Conservation (phyloP, 2,888 invertebrate genomes). For the Dryadula phaetusa region DNA sequence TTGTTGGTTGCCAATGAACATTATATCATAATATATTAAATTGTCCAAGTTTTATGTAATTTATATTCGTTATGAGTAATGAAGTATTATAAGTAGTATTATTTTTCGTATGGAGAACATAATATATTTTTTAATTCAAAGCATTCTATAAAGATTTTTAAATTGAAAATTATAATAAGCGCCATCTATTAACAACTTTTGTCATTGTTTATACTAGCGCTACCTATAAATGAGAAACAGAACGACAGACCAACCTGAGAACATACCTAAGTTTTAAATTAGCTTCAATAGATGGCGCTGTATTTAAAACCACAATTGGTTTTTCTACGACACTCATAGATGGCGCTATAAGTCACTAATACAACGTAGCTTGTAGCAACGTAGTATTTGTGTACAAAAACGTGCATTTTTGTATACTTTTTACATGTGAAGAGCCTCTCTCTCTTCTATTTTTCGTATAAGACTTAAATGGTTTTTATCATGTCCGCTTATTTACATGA, state of each 20-base stretch:
- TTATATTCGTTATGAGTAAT: too few relatives aligned
- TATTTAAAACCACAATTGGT: too few relatives aligned
- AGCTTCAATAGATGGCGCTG: neutral
- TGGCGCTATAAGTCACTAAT: neutral
- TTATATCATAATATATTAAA: too few relatives aligned
- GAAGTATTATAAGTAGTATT: too few relatives aligned
- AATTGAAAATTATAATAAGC: neutral
- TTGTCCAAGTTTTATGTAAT: too few relatives aligned
- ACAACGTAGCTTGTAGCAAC: neutral
- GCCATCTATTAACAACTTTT: neutral
- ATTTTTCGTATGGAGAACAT: neutral
- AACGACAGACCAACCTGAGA: neutral
- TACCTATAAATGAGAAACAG: neutral
- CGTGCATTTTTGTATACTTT: slow-evolving; percentile 9
- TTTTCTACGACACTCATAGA: neutral
- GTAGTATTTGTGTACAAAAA: slow-evolving; percentile 4
- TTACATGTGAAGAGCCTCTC: slow-evolving; percentile 2
- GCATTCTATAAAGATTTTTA: neutral
- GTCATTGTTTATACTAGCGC: neutral
- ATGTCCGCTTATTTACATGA: slow-evolving; percentile 19
- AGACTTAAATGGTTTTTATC: slow-evolving; percentile 20
- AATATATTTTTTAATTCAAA: neutral
- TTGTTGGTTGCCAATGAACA: too few relatives aligned
- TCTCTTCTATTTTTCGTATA: slow-evolving; percentile 13
- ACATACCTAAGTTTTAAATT: neutral